These are phyloP conservation scores for Capitulum mitella DNA, from an alignment of 2,888 invertebrate species.

Conservation along the genomic window DNA sequence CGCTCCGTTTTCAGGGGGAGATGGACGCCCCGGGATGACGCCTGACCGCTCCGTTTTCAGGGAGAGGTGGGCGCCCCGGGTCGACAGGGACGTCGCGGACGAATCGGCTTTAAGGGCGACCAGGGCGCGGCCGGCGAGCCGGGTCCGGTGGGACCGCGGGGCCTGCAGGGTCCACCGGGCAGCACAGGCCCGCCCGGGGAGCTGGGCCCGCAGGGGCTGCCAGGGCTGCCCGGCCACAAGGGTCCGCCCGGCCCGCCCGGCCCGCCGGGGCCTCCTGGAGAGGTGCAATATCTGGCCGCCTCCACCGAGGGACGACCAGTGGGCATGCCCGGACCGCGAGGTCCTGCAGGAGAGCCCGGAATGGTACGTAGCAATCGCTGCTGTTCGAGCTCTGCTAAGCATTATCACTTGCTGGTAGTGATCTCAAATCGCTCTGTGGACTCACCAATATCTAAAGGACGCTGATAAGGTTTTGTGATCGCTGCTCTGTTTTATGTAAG, in stretches of 20 bases:
- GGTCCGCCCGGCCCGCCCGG: not conserved
- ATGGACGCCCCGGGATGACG: no score
- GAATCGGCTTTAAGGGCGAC: constrained; percentile 19
- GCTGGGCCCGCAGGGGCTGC: constrained; percentile 18
- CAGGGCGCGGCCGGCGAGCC: not conserved
- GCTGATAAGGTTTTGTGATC: no score
- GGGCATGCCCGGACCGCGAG: not conserved
- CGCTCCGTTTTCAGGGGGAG: no score
- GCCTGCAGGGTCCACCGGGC: not conserved
- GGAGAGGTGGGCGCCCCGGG: not conserved
- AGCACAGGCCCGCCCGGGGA: not conserved
- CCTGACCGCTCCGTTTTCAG: not conserved
- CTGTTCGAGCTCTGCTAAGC: no score
- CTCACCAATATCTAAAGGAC: no score
- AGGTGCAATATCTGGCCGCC: not conserved
- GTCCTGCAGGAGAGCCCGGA: not conserved
- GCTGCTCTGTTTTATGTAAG: no score
- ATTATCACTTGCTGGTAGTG: no score
- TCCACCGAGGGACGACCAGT: not conserved
- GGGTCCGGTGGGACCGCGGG: not conserved
- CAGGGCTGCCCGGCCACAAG: constrained; percentile 19
- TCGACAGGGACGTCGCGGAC: not conserved
- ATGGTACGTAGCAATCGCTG: no score
- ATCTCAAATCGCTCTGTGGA: no score
- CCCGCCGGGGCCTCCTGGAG: not conserved